Evolutionary conservation across 2,797 vertebrate genomes (phyloP).

Genomic region (Xiphophorus birchmanni): DNA sequence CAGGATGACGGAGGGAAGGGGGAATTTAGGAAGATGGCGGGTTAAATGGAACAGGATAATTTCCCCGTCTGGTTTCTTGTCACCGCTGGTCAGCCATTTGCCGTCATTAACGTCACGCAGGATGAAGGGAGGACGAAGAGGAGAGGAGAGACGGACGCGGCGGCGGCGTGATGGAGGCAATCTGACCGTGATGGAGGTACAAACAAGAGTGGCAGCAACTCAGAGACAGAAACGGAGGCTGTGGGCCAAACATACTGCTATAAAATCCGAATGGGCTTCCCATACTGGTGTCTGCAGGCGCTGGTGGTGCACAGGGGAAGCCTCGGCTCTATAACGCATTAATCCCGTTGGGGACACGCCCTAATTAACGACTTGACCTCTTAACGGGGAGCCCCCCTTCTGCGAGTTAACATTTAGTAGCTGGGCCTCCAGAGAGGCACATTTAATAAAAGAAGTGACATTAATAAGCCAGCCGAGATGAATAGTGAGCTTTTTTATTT

Average conservation of each 20-base stretch:
- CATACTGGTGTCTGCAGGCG: constrained; percentile 48
- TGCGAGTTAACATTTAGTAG: constrained; percentile 82
- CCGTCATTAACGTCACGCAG: constrained; percentile 64
- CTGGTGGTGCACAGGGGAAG: constrained; percentile 68
- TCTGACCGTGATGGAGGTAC: constrained; percentile 49
- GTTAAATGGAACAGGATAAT: constrained; percentile 61
- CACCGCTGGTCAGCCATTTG: constrained; percentile 72
- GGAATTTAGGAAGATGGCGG: constrained; percentile 28
- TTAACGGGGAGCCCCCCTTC: constrained; percentile 77
- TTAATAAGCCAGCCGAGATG: constrained; percentile 66
- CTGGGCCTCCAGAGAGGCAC: constrained; percentile 73
- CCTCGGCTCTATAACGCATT: constrained; percentile 70
- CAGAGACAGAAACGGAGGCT: constrained; percentile 62
- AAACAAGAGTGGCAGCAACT: constrained; percentile 43
- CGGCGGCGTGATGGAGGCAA: constrained; percentile 43
- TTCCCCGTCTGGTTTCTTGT: constrained; percentile 41
- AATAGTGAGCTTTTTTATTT: constrained; percentile 77
- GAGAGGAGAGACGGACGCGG: constrained; percentile 31
- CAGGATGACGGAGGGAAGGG: constrained; percentile 21
- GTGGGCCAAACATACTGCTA: constrained; percentile 59
- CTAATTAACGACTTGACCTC: constrained; percentile 85
- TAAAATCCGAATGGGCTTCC: constrained; percentile 67
- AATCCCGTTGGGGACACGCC: constrained; percentile 75
- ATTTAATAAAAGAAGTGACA: constrained; percentile 73
- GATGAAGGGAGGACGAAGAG: constrained; percentile 28